Evolutionary conservation across 1,140 invertebrate species (phyloP).

Genomic region (Lanistes nyassanus): DNA sequence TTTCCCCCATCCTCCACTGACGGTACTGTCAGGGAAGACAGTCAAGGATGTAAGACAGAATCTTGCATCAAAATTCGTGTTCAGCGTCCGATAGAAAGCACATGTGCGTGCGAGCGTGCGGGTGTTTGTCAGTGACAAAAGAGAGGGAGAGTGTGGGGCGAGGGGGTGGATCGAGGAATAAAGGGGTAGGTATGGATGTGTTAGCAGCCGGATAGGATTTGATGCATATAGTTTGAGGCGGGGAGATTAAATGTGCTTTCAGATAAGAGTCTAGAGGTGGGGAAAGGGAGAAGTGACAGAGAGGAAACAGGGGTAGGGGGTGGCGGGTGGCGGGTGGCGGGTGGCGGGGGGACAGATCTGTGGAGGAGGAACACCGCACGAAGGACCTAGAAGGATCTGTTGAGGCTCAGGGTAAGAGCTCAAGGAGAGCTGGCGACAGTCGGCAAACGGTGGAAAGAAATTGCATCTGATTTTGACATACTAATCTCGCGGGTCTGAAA

Average conservation of each 20-base stretch:
- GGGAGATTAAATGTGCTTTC: too few relatives aligned
- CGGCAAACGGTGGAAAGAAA: background rate
- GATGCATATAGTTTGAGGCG: too few relatives aligned
- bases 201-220: too few relatives aligned
- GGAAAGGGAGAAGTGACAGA: background rate
- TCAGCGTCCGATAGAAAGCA: too few relatives aligned
- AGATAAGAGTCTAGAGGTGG: background rate
- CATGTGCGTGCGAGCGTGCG: too few relatives aligned
- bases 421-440: background rate
- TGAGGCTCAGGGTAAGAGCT: background rate
- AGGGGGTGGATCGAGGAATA: background rate
- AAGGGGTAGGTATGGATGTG: background rate
- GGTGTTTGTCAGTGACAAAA: too few relatives aligned
- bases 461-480: conserved; percentile 16
- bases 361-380: background rate
- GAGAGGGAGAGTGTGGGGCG: background rate
- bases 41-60: too few relatives aligned
- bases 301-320: background rate
- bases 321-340: background rate
- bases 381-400: background rate
- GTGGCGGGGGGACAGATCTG: background rate
- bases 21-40: background rate
- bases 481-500: conserved; percentile 4
- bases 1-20: too few relatives aligned
- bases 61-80: too few relatives aligned